Evolutionary conservation across 2,888 invertebrate genomes (phyloP), one percentile per base, ranked within the genome.

Genomic region (Cryptops parisi): DNA sequence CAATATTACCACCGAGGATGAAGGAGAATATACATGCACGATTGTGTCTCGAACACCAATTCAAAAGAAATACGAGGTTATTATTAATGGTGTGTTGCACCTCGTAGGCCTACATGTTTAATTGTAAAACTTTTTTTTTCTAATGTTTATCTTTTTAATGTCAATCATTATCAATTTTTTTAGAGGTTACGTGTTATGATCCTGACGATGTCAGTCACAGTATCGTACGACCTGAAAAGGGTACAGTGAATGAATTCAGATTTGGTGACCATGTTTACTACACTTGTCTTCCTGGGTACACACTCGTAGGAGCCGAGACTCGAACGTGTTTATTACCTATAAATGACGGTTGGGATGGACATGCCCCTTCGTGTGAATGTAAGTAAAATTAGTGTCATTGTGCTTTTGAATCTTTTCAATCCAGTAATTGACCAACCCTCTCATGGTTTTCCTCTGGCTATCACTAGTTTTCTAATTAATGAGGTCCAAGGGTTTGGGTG

Each of bases 211-310:
- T 52, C n/a, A 2, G 4, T 2, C 41, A 56, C 25, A 54, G 56
- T 9, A 21, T 24, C 3, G 17, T 52, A 12, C 45, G 44, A 19
- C 52, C 45, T 9, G 45, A 47, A 2, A 43, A 22, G 3, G 44
- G 21, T 15, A 47, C 41, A 15, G 33, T 25, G 5, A 43, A 25
- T 4, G 19, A n/a, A n/a, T 54, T 27, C 44, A 22, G 27, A 12
- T 57, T 47, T 38, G 57, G 57, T 6, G 57, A 55, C 38, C 26
- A 24, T 25, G 39, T 55, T 26, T 21, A 25, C 3, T 57, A 57
- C 48, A 48, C 26, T 39, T 57, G 57, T 22, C 1, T 15, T n/a
- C 45, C 47, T n/a, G 57, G 57, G 2, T 55, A 47, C 38, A 12
- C 26, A 1, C 22, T 57, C 6, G 43, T 44, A 4, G 57, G 57